phyloP scores from a whole-genome alignment of 1,140 invertebrate genomes.

The Brachionus asplanchnoidis region DNA sequence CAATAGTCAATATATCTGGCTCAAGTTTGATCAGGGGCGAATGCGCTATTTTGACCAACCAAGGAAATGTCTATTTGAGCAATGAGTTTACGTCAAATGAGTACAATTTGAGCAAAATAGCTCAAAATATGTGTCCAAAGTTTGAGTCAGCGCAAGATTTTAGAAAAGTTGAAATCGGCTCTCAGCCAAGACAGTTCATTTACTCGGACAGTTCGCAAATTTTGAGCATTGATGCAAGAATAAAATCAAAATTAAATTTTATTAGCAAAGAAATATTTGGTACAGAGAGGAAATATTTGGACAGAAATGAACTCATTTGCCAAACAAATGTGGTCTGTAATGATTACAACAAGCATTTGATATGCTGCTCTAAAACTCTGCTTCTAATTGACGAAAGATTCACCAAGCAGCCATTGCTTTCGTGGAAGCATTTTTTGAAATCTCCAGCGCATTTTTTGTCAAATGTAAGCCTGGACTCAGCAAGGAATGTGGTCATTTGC shows the following conservation, averaged over 20 bases:
- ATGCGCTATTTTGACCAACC: neutral
- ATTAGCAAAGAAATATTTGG: neutral
- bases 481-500: neutral
- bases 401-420: constrained; percentile 4
- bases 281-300: neutral
- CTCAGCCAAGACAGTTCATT: constrained; percentile 19
- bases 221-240: neutral
- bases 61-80: neutral
- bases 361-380: constrained; percentile 6
- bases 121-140: neutral
- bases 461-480: neutral
- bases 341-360: constrained; percentile 9
- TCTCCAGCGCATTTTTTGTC: neutral
- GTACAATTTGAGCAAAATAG: neutral
- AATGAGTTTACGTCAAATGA: neutral
- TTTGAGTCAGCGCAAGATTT: neutral
- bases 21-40: constrained; percentile 31
- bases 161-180: constrained; percentile 9
- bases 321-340: neutral
- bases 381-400: constrained; percentile 24
- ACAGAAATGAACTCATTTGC: neutral
- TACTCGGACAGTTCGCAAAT: constrained; percentile 15
- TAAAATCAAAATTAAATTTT: neutral
- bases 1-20: neutral
- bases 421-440: constrained; percentile 32